Percentiles rank a stretch among this genome's conserved stretches.
These are phyloP conservation scores for Nycticryphes semicollaris DNA, from an alignment of 2,113 vertebrate genomes.

Conservation along the genomic window DNA sequence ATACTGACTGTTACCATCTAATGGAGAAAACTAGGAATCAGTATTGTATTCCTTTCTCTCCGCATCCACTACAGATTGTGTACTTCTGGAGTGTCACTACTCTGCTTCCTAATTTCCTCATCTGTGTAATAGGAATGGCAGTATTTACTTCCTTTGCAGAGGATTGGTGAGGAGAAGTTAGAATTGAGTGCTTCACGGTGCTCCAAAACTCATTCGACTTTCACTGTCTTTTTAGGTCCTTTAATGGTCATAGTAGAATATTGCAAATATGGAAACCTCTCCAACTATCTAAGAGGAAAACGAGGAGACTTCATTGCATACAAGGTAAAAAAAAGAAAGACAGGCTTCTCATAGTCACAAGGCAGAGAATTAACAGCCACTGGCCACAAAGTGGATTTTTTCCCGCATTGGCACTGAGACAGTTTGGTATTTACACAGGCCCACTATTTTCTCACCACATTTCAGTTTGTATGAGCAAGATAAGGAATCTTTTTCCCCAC, in stretches of 20 bases:
- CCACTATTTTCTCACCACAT: background rate
- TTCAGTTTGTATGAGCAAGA: background rate
- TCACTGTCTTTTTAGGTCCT: constrained; percentile 75
- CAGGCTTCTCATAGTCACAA: background rate
- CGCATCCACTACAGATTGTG: background rate
- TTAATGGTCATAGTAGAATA: constrained; percentile 95
- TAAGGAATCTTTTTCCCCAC: background rate
- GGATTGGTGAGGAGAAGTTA: background rate
- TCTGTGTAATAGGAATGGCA: background rate
- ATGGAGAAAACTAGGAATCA: background rate
- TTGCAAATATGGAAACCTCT: constrained; percentile 94
- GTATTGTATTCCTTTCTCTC: background rate
- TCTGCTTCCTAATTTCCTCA: background rate
- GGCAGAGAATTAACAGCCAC: background rate
- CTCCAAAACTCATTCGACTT: constrained; percentile 21
- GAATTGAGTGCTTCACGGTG: background rate
- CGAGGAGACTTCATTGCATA: constrained; percentile 89
- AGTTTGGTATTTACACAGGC: background rate
- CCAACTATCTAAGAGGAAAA: constrained; percentile 88
- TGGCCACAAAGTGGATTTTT: background rate
- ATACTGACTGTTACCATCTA: background rate
- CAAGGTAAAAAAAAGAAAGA: constrained; percentile 81
- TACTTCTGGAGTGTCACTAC: background rate
- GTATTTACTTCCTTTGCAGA: background rate
- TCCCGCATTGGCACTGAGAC: background rate